Conservation (phyloP, 2,113 vertebrate genomes). For the Spilogale gracilis region DNA sequence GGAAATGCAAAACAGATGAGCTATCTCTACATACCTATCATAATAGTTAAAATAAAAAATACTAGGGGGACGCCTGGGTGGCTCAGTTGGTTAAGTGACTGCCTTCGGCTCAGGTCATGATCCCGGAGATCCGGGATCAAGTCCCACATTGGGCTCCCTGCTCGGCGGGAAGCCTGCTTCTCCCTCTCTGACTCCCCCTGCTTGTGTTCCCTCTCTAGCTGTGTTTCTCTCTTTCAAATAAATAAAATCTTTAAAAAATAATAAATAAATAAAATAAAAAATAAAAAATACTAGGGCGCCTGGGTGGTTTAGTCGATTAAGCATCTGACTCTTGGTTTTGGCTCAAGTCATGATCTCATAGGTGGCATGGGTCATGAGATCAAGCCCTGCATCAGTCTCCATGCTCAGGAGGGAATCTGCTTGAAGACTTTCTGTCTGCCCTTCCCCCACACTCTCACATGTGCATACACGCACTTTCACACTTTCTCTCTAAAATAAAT, state of each 20-base stretch:
- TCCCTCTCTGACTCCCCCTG: too few relatives aligned
- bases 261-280: background rate
- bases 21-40: background rate
- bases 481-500: background rate
- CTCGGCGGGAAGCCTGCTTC: too few relatives aligned
- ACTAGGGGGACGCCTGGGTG: background rate
- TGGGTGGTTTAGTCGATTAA: background rate
- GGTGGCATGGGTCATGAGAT: background rate
- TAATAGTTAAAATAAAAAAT: slow-evolving; percentile 39
- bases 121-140: background rate
- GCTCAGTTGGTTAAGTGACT: background rate
- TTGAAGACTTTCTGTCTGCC: background rate
- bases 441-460: background rate
- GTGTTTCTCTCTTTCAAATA: too few relatives aligned
- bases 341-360: background rate
- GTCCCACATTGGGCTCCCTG: too few relatives aligned
- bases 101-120: background rate
- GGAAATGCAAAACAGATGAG: background rate
- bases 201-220: too few relatives aligned
- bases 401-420: background rate
- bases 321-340: background rate
- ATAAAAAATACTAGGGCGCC: background rate
- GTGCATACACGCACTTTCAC: background rate
- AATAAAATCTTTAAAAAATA: too few relatives aligned
- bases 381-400: background rate